Conservation (phyloP, 2,888 invertebrate species). For the Hanleya hanleyi region DNA sequence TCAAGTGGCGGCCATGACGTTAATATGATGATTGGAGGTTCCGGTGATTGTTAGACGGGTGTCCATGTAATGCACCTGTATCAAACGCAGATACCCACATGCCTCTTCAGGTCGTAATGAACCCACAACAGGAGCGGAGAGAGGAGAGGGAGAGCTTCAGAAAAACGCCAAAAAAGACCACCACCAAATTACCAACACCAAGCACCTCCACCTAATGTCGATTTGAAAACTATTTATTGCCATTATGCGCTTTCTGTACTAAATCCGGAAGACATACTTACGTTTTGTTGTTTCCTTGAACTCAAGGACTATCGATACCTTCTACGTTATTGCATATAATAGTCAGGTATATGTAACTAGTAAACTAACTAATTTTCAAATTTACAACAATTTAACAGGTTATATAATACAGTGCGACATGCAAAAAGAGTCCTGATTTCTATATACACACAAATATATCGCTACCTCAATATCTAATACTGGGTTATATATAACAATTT, state of each 20-base stretch:
- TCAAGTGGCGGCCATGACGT: no score
- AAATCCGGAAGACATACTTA: conserved; percentile 5
- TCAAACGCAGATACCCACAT: no score
- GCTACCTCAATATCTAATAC: neutral
- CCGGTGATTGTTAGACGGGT: no score
- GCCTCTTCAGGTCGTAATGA: neutral
- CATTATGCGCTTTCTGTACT: neutral
- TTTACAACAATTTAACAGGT: neutral
- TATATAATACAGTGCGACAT: neutral
- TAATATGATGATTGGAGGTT: no score
- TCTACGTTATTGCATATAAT: no score
- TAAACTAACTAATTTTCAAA: no score
- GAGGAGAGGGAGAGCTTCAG: neutral
- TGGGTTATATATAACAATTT: no score
- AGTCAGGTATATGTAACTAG: no score
- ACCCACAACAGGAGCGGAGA: neutral
- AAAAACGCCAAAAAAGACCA: neutral
- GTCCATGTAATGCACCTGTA: no score
- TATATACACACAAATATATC: neutral
- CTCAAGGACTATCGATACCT: neutral
- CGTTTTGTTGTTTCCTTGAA: neutral
- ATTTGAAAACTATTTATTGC: neutral
- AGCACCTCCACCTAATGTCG: conserved; percentile 10
- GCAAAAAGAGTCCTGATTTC: neutral
- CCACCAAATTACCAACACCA: conserved; percentile 13